Evolutionary conservation across 2,113 vertebrate genomes (phyloP), one percentile per base, ranked within the genome.

Genomic region (Coracopsis vasa): DNA sequence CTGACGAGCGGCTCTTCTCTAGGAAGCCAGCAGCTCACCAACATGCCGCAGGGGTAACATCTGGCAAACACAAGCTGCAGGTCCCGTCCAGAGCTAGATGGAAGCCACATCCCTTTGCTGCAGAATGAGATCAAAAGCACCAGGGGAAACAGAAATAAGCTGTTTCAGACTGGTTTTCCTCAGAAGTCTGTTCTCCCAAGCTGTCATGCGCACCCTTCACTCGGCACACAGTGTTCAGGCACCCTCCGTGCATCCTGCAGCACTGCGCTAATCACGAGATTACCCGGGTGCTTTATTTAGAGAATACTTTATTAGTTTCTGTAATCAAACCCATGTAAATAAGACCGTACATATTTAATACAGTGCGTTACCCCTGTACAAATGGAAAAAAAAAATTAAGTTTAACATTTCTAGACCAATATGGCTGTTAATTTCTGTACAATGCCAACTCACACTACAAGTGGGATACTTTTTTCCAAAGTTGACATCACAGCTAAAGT

Each of bases 301-400:
- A 98, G 98, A 98, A 98, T 99, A 99, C 99, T 99, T 99, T 99
- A 99, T 99, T 99, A 99, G 99, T 99, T 99, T 99, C 98, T 99
- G 99, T 99, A 99, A 99, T 99, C 99, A 99, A 99, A 99, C 99
- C 98, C 99, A 99, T 98, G 99, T 99, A 99, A 99, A 99, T 99
- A 99, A 99, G 99, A 99, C 99, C 99, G 98, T 99, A 99, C 99
- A 99, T 99, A 99, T 99, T 99, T 99, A 99, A 99, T 99, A 99
- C 99, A 99, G 99, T 98, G 98, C 97, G 98, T 99, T 99, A 99
- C 98, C 99, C 99, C 99, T 99, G 99, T 99, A 99, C 99, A 99
- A 99, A 99, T 99, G 99, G 98, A 98, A 99, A 98, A 98, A 98
- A 98, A 98, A 98, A 98, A 97, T 97, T 97, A 97, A 97, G 96